phyloP scores from a whole-genome alignment of 1,140 invertebrate species.

The Drosophila nigromelanica region DNA sequence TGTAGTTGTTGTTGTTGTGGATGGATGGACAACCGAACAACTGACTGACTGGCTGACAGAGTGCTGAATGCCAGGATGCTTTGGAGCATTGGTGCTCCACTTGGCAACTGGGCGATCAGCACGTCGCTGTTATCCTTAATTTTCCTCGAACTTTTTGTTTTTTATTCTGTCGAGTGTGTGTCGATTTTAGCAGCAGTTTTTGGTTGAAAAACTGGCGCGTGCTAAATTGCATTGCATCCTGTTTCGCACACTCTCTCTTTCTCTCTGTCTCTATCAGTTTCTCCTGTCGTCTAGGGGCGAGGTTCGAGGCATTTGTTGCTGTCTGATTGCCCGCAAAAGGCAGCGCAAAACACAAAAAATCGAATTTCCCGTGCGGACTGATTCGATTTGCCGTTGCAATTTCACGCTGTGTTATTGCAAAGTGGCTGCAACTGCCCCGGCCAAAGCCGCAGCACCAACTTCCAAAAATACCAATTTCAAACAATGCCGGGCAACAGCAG shows the following conservation, averaged over 20 bases:
- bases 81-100: constrained; percentile 21
- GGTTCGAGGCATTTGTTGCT: constrained; percentile 63
- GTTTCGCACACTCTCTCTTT: neutral
- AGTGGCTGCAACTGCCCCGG: constrained; percentile 71
- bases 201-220: constrained; percentile 50
- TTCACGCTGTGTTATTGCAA: constrained; percentile 84
- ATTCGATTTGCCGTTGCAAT: constrained; percentile 84
- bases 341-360: constrained; percentile 59
- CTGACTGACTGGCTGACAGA: constrained; percentile 19
- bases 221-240: constrained; percentile 53
- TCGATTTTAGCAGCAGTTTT: constrained; percentile 56
- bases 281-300: constrained; percentile 30
- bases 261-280: neutral
- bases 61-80: constrained; percentile 16
- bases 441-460: constrained; percentile 40
- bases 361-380: constrained; percentile 83
- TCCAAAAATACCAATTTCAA: constrained; percentile 39
- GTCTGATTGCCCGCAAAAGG: constrained; percentile 77
- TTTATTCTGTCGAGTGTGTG: constrained; percentile 29
- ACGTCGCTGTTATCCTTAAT: constrained; percentile 28
- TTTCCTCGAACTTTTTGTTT: neutral
- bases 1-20: constrained; percentile 19
- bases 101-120: constrained; percentile 31
- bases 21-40: constrained; percentile 39
- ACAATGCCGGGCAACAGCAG: constrained; percentile 40